Evolutionary conservation across 2,797 vertebrate genomes (phyloP).

Genomic region (Cetoscarus ocellatus): DNA sequence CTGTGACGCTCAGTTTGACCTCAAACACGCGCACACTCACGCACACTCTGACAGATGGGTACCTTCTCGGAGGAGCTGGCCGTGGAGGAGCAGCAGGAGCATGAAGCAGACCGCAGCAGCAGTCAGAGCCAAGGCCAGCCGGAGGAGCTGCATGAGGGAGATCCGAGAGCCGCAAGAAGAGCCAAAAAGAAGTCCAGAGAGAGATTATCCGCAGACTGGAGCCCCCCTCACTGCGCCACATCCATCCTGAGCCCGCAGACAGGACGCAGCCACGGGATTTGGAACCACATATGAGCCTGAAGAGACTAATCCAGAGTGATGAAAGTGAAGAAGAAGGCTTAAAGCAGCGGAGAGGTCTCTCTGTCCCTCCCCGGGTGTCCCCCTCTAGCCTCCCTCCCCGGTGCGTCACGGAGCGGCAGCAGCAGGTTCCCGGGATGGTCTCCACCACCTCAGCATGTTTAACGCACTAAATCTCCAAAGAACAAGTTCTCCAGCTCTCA

Average conservation of each 20-base stretch:
- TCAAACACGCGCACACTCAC: slow-evolving; percentile 16
- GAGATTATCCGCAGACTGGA: slow-evolving; percentile 78
- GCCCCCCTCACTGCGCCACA: slow-evolving; percentile 51
- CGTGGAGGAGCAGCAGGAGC: slow-evolving; percentile 91
- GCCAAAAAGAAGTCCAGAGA: slow-evolving; percentile 74
- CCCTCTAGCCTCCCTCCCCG: slow-evolving; percentile 10
- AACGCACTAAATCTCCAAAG: neutral
- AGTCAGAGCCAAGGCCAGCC: slow-evolving; percentile 91
- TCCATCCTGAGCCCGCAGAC: slow-evolving; percentile 57
- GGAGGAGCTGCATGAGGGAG: slow-evolving; percentile 91
- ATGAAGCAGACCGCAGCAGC: slow-evolving; percentile 92
- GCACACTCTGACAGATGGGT: slow-evolving; percentile 48
- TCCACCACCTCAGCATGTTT: slow-evolving; percentile 29
- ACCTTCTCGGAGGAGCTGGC: slow-evolving; percentile 93
- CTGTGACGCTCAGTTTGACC: neutral
- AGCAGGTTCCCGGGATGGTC: slow-evolving; percentile 13
- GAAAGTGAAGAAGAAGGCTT: neutral
- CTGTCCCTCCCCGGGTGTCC: slow-evolving; percentile 5
- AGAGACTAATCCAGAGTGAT: slow-evolving; percentile 25
- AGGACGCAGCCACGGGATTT: slow-evolving; percentile 40
- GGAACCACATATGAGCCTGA: slow-evolving; percentile 4
- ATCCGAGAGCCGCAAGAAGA: slow-evolving; percentile 32
- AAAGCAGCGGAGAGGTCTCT: neutral
- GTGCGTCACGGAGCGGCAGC: slow-evolving; percentile 38
- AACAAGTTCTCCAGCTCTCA: slow-evolving; percentile 27